phyloP scores from a whole-genome alignment of 1,140 invertebrate genomes.

The Vanessa atalanta region DNA sequence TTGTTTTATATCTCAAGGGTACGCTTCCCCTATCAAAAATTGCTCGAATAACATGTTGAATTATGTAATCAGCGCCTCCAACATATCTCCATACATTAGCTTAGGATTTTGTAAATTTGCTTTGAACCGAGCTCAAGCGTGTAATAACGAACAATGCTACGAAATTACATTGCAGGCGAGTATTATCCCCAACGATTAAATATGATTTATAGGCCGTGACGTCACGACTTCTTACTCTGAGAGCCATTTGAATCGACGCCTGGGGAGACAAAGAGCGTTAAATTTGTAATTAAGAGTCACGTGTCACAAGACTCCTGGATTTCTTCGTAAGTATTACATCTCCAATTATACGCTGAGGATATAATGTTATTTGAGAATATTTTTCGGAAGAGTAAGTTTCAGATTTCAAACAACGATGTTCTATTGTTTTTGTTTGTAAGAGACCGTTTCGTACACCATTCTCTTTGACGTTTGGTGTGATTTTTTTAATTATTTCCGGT shows the following conservation, averaged over 20 bases:
- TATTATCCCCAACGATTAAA: constrained; percentile 55
- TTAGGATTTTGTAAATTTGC: constrained; percentile 20
- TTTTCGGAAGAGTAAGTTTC: too few species aligned
- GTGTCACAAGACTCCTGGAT: constrained; percentile 44
- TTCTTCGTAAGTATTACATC: constrained; percentile 9
- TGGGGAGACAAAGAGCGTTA: constrained; percentile 57
- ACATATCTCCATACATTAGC: constrained; percentile 6
- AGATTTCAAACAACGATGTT: too few species aligned
- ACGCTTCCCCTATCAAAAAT: background rate
- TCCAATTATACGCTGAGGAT: background rate
- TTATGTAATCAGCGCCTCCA: constrained; percentile 22
- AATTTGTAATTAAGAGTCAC: constrained; percentile 73
- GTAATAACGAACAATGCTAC: constrained; percentile 42
- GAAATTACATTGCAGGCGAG: constrained; percentile 44
- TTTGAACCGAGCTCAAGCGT: constrained; percentile 37
- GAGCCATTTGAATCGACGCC: constrained; percentile 47
- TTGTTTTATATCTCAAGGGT: background rate
- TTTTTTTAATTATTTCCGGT: too few species aligned
- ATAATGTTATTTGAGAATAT: too few species aligned
- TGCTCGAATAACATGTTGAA: background rate
- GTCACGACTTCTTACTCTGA: constrained; percentile 40
- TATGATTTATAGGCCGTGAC: constrained; percentile 67
- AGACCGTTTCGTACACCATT: too few species aligned
- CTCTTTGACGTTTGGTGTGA: too few species aligned
- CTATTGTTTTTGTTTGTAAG: too few species aligned